phyloP scores from a whole-genome alignment of 1,140 invertebrate species.

The Conus betulinus region DNA sequence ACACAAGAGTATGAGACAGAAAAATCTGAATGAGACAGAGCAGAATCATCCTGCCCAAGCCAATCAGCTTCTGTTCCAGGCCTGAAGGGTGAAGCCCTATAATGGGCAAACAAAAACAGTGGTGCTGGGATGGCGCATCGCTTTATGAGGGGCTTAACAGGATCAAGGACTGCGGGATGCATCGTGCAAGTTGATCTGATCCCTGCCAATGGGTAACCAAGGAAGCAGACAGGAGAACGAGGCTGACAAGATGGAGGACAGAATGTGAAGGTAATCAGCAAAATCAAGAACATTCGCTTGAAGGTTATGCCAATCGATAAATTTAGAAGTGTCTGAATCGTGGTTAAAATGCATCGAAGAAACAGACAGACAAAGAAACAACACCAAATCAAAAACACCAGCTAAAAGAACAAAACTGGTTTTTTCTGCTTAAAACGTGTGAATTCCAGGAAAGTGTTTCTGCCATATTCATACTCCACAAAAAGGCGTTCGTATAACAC shows the following conservation, averaged over 20 bases:
- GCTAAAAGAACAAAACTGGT: no score
- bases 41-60: background rate
- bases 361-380: background rate
- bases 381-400: no score
- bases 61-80: no score
- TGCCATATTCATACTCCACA: no score
- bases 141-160: background rate
- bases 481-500: no score
- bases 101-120: background rate
- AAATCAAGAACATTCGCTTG: no score
- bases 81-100: background rate
- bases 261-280: background rate
- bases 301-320: no score
- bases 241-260: background rate
- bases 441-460: no score
- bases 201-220: background rate
- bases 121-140: background rate
- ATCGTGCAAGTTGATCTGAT: no score
- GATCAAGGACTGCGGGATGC: no score
- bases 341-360: background rate
- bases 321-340: no score
- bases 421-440: no score
- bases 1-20: background rate
- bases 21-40: background rate
- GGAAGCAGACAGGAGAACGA: background rate